Evolutionary conservation across 2,113 vertebrate species (phyloP), one percentile per base, ranked within the genome.

Genomic region (Mellivora capensis): DNA sequence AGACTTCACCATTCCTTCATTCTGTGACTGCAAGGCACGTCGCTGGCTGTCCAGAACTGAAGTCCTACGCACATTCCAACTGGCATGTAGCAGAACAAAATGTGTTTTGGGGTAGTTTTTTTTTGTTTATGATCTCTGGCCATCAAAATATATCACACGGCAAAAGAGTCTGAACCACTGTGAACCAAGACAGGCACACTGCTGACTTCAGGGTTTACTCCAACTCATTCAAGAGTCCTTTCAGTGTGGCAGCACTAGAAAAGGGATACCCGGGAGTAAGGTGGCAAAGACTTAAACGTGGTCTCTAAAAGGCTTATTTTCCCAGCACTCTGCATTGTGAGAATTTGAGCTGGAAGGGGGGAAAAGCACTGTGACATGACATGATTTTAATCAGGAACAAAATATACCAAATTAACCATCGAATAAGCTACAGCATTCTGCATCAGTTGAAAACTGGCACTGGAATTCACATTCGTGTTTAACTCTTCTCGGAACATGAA

Each of bases 141-240:
- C 71, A 96, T 91, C 93, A 95, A 96, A 97, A 98, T 77, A 82
- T 1, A 97, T 64, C 64, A 74, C 47, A 61, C 44, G 62, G 77
- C 62, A 97, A 90, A 74, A 64, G 57, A 29, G 21, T 54, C 74
- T 76, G n/a, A 93, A 93, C n/a, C 71, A 76, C 72, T 49, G 20
- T 88, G 54, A 97, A 86, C 69, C n/a, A 18, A 83, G 57, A 94
- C 12, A 44, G 47, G 59, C 42, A 69, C 54, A 54, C 69, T 20
- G 31, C 27, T 91, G 71, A 85, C 80, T 29, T 85, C 23, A 39
- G 34, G 39, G 37, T 96, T 94, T 79, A 92, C 57, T 67, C 44
- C 90, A 71, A 18, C 62, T 74, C 84, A 90, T 88, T 59, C n/a
- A 23, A 47, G 21, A 88, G 88, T 71, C 57, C 82, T 97, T 97